These are phyloP conservation scores for zebrafish (Danio rerio) DNA, from an alignment of 2,113 vertebrate genomes.

Conservation along the genomic window GRCz12tu NC_133182.1:67370001-67370500, in stretches of 20 bases:
- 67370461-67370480: slow-evolving; percentile 62
- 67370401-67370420: slow-evolving; percentile 26
- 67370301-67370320: slow-evolving; percentile 50
- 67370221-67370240: background rate
- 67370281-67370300: slow-evolving; percentile 40
- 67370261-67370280: background rate
- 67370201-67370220: background rate
- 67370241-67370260: background rate
- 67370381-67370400: slow-evolving; percentile 50
- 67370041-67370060: too few species aligned
- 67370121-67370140: background rate
- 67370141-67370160: too few species aligned
- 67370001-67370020: too few species aligned
- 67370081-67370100: too few species aligned
- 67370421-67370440: slow-evolving; percentile 68
- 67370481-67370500: slow-evolving; percentile 77
- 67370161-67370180: background rate
- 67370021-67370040: too few species aligned
- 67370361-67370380: slow-evolving; percentile 49
- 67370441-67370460: slow-evolving; percentile 61
- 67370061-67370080: too few species aligned
- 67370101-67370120: too few species aligned
- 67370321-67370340: slow-evolving; percentile 47
- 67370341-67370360: slow-evolving; percentile 55
- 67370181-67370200: background rate